These are phyloP conservation scores for Atractosteus spatula DNA, from an alignment of 2,113 vertebrate species.

Conservation along the genomic window DNA sequence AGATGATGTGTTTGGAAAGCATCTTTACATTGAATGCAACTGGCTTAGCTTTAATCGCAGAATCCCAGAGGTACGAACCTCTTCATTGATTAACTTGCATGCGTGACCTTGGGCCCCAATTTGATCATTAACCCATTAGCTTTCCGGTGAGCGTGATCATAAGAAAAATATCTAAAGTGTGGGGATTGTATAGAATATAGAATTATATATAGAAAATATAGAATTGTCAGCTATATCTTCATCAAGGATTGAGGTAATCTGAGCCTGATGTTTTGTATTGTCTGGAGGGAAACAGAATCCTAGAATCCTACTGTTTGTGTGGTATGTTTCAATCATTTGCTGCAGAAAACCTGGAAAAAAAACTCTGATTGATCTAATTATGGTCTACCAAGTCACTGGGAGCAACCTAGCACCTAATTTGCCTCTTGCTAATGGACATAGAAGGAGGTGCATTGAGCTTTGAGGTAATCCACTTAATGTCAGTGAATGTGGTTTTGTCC, in stretches of 20 bases:
- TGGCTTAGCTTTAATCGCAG: background rate
- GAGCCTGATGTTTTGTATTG: background rate
- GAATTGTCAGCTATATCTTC: too few relatives aligned
- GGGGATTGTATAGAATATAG: background rate
- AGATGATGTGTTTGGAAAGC: background rate
- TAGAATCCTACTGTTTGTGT: too few relatives aligned
- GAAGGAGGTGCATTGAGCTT: background rate
- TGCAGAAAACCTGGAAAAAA: too few relatives aligned
- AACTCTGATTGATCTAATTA: too few relatives aligned
- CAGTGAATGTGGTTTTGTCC: background rate
- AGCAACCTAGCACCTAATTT: background rate
- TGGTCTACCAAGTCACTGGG: background rate
- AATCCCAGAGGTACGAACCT: background rate
- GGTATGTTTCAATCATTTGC: too few relatives aligned
- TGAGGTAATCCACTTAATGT: background rate
- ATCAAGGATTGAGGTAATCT: background rate
- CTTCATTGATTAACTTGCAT: background rate
- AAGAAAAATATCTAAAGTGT: background rate
- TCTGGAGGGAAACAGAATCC: background rate
- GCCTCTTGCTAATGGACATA: background rate
- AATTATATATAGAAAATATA: too few relatives aligned
- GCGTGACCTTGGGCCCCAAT: background rate
- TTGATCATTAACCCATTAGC: constrained; percentile 10
- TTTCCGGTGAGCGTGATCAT: background rate
- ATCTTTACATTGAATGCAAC: background rate